Evolutionary conservation across 2,797 vertebrate species (phyloP), one percentile per base, ranked within the genome.

Genomic region (Notamacropus eugenii): DNA sequence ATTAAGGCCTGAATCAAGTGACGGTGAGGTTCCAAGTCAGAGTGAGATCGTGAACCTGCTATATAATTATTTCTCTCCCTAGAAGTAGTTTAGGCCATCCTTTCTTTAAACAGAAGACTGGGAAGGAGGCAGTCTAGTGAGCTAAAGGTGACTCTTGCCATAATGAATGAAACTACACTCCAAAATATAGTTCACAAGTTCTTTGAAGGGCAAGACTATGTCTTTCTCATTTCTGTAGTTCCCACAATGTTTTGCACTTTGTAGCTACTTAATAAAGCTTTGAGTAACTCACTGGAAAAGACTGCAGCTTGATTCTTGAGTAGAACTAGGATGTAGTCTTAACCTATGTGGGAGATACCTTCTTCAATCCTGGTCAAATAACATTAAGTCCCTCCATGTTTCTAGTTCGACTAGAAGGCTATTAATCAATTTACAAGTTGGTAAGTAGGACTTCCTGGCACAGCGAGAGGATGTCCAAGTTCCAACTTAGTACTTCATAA

Each of bases 11-110:
- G 91, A 96, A 59, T 95, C 22, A 94, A 55, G 24, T 62, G 55
- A 94, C 52, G 40, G 52, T 62, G 55, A 94, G 90, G 54, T 31
- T 13, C 57, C 74, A 55, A 8, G 62, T 62, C 1, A 93, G 59
- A 46, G 91, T 40, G 31, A 94, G 93, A 90, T 92, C 94, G 93
- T 91, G 94, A 95, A 92, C n/a, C 11, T 96, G 40, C 22, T 46
- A 92, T 92, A 31, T 5, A 55, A 95, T 27, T 92, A 54, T 91
- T 82, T 5, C 90, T 74, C 22, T 40, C 22, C 74, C 34, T 67
- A 93, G 52, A 52, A 52, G 52, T 52, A 52, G 52, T 24, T 9
- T 67, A 92, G 58, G 91, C 62, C 58, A 91, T 92, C 52, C 13
- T 46, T 90, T 46, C 54, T 92, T 95, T 27, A 94, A n/a, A 92